Percentiles rank a stretch among this genome's conserved stretches.
Conservation (phyloP, 2,797 vertebrate species). For the Saxicola maurus region DNA sequence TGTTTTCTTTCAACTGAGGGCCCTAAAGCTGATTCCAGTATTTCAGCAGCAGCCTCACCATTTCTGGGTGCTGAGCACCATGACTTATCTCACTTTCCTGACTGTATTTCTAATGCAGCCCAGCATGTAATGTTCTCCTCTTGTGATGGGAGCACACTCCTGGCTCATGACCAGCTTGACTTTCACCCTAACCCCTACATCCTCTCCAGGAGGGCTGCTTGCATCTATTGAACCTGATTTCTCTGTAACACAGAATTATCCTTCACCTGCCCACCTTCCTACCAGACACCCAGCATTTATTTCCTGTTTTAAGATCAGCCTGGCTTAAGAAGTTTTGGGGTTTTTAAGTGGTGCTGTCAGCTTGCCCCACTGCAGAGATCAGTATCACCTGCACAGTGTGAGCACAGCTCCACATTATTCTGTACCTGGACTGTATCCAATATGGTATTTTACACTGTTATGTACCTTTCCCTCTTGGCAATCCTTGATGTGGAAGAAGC, state of each 20-base stretch:
- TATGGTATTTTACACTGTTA: rapidly evolving
- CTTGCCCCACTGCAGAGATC: not conserved
- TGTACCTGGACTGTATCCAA: not conserved
- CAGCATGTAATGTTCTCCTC: not conserved
- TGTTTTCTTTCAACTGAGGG: not conserved
- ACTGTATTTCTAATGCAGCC: not conserved
- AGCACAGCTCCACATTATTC: not conserved
- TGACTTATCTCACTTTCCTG: not conserved
- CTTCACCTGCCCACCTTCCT: not conserved
- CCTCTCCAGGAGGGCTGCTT: not conserved
- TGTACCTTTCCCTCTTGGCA: not conserved
- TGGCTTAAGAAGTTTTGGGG: not conserved
- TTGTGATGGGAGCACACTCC: not conserved
- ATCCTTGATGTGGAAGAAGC: not conserved
- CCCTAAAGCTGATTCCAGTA: not conserved
- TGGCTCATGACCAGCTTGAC: not conserved
- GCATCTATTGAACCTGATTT: not conserved
- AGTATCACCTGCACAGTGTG: not conserved
- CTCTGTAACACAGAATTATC: not conserved
- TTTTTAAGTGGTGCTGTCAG: not conserved
- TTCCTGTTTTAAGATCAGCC: not conserved
- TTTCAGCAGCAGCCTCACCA: not conserved
- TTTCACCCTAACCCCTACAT: not conserved
- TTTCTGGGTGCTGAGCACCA: not conserved
- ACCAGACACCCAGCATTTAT: not conserved